Evolutionary conservation across 37 sponge, comb jelly and placozoan genomes (phyloP), one percentile per base, ranked within the genome.

Genomic region (Dysidea cf. avara): DNA sequence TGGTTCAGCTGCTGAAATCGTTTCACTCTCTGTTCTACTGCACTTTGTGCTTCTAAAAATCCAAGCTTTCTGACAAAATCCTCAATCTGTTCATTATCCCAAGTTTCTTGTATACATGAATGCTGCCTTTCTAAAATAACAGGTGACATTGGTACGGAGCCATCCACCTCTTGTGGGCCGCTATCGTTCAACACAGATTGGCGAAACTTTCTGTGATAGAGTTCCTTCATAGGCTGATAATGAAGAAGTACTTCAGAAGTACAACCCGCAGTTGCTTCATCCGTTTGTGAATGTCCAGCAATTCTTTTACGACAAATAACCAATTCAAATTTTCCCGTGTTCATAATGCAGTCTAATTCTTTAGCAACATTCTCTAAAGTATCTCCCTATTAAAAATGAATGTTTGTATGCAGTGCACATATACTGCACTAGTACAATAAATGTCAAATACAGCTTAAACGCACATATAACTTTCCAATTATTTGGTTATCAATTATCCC

Each of bases 11-110:
- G 72, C 55, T 79, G 64, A 40, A 88, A 88, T 5, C 53, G 36
- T 2, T 57, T 77, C 56, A 77, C 71, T 9, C 71, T 57, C 26
- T 60, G 32, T 16, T 32, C 68, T 4, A 52, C 46, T n/a, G n/a
- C n/a, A n/a, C 79, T 30, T 54, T 53, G 58, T 11, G 74, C 37
- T 66, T 93, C 89, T 54, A 88, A 37, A 71, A 93, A 88, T 5
- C 89, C 90, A 24, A 93, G 62, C 59, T 81, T 81, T 59, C 86
- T 80, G 22, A 85, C 89, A 78, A 93, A 93, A 30, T 88, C 89
- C 26, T 75, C 69, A 54, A 93, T 84, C 62, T 82, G 75, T 25
- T 72, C 72, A 5, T 53, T 53, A 51, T 68, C 73, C 83, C 69
- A 61, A 4, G 20, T 34, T 43, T 43, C 46, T 43, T 5, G 7